Evolutionary conservation across 64 coral and sea anemone species (phyloP).

Genomic region (Stichodactyla helianthus): DNA sequence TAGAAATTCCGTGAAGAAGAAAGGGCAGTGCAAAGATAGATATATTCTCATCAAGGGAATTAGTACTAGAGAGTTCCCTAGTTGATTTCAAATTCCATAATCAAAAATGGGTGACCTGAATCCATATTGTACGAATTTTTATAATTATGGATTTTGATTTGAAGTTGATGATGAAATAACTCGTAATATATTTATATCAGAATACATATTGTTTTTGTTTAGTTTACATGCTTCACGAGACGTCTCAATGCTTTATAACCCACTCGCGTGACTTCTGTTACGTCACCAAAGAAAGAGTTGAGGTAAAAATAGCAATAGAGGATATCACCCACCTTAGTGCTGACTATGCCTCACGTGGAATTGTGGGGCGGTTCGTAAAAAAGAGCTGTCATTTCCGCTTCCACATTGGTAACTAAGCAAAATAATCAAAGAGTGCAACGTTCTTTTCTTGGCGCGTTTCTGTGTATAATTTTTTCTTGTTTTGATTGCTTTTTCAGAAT

Average conservation of each 20-base stretch:
- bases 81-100: too few relatives aligned
- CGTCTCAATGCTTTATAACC: conserved; percentile 86
- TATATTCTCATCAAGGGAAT: too few relatives aligned
- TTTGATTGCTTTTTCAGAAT: conserved; percentile 33
- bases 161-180: too few relatives aligned
- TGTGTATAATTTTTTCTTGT: not conserved
- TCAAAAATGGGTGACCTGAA: too few relatives aligned
- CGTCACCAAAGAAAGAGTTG: conserved; percentile 66
- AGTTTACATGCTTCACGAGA: conserved; percentile 98
- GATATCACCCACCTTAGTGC: not conserved
- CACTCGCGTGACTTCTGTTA: conserved; percentile 95
- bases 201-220: not conserved
- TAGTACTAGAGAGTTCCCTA: too few relatives aligned
- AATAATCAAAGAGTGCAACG: too few relatives aligned
- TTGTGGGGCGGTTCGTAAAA: not conserved
- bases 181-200: not conserved
- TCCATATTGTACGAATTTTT: too few relatives aligned
- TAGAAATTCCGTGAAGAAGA: too few relatives aligned
- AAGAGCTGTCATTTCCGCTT: not conserved
- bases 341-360: not conserved
- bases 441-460: too few relatives aligned
- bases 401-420: too few relatives aligned
- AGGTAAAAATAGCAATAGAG: conserved; percentile 24
- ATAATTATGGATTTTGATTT: too few relatives aligned
- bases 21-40: too few relatives aligned